Conservation (phyloP, 2,888 invertebrate genomes). For the Muschampia plurimacula region DNA sequence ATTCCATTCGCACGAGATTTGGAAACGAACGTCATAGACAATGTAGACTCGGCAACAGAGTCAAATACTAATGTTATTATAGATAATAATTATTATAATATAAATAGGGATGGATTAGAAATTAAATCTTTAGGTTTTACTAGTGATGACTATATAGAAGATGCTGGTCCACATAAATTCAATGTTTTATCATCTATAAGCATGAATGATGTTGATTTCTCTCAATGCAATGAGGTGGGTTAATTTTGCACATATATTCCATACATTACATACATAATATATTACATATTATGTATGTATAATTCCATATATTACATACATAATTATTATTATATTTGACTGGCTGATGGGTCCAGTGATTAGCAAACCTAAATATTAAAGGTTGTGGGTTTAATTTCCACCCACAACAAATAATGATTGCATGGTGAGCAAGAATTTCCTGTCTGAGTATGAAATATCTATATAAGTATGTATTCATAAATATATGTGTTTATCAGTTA, state of each 20-base stretch:
- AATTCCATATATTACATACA: no score
- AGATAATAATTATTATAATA: conserved; percentile 48
- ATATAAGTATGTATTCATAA: no score
- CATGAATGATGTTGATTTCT: conserved; percentile 68
- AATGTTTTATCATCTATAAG: conserved; percentile 60
- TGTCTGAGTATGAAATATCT: no score
- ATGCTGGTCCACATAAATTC: conserved; percentile 55
- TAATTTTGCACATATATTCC: neutral
- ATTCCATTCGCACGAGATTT: conserved; percentile 36
- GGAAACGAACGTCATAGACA: conserved; percentile 47
- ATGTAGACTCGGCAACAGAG: conserved; percentile 44
- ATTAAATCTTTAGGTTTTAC: conserved; percentile 63
- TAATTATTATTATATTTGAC: no score
- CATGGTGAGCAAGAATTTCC: no score
- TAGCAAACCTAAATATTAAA: no score
- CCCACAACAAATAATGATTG: no score
- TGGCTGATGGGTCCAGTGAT: no score
- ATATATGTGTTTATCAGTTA: no score
- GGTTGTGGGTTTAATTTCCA: no score
- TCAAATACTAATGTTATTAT: conserved; percentile 40
- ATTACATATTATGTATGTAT: no score
- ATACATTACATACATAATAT: no score
- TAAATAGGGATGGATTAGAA: conserved; percentile 56
- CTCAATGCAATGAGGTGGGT: conserved; percentile 69
- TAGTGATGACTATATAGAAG: conserved; percentile 75